Base-by-base conservation (phyloP, 2,797 vertebrate genomes). In the Paedocypris micromegethes region DNA sequence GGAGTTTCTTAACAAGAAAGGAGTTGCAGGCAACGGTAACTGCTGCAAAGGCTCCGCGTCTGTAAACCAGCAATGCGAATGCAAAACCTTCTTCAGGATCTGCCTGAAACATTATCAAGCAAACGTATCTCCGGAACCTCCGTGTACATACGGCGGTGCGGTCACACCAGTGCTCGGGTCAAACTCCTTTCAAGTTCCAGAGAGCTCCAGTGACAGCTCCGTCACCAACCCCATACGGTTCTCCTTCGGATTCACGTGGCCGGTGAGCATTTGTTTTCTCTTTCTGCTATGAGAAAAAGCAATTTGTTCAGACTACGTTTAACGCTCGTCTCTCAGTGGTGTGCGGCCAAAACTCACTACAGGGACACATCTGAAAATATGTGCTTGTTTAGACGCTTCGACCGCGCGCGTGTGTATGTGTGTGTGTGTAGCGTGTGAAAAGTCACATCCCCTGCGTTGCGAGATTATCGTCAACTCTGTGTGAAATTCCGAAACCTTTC, bases 101-200 rank as follows among this genome's bases (percentile, higher is more conserved):
- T 98, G 96, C 82, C 92, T 98, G 79, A 98, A 98, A 84, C 96
- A 98, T 75, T 98, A 98, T 78, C 96, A 98, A 82, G 88, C 90
- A 72, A 97, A 89, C 82, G 94, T 98, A 49, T 95, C 94, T 48
- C 95, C 94, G 0, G 96, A 98, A 77, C 96, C 96, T 1, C 96
- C 96, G 45, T 98, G 96, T 83, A 98, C 96, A 55, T 98, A 98
- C 70, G 96, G 96, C 79, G 94, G 93, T 23, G 87, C 94, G 2
- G 88, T 96, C 84, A 97, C 95, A 9, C 96, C 96, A 0, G 95
- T 98, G 9, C 90, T 98, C 53, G 96, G 95, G 44, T 92, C 93
- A 78, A 95, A 95, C 88, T 98, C 96, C 68, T 98, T 98, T 89
- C 93, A 92, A 79, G 91, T 98, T 53, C 93, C 94, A 0, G 94